Evolutionary conservation across 2,113 vertebrate genomes (phyloP), one percentile per base, ranked within the genome.

Genomic region (Nestor notabilis): DNA sequence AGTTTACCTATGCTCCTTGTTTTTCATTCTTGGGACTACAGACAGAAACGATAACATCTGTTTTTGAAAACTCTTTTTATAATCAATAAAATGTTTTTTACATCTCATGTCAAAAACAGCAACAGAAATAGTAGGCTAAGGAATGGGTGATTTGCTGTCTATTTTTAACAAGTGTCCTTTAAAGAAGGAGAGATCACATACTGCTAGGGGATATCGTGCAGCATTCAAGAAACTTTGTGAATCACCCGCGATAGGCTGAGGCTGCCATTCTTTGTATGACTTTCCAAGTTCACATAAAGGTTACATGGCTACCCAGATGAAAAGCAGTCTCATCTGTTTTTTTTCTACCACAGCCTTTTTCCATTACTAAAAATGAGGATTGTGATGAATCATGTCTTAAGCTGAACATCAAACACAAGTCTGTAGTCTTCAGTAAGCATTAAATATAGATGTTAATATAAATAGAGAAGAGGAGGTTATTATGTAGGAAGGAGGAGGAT

Each of bases 341-440:
- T 83, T 83, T 82, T n/a, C 44, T 90, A 79, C 71, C 41, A 53
- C 70, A 93, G 87, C 35, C 37, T 87, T 95, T 97, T 93, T 88
- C 65, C 47, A 92, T 88, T 93, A 46, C 93, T 91, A 95, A 95
- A 97, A 90, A 92, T 85, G 95, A 94, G 69, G 60, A 87, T 90
- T 95, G 85, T 90, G 95, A 95, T 96, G 81, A 96, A 96, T 97
- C 94, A 94, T 84, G 81, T 95, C 93, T 93, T 97, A 91, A 95
- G 63, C 89, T 91, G 96, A 93, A 96, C 94, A 86, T 94, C 89
- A 96, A 78, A 89, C 83, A 95, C 94, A 95, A 97, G 90, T 75
- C 95, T 93, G 75, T 74, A 93, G 78, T 95, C 92, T 96, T 97
- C 96, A 93, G 41, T 88, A 83, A 91, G 88, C 60, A 91, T 79